Evolutionary conservation across 53 echinoderm and acorn worm genomes (phyloP), one percentile per base, ranked within the genome.

Genomic region (Echinarachnius parma): DNA sequence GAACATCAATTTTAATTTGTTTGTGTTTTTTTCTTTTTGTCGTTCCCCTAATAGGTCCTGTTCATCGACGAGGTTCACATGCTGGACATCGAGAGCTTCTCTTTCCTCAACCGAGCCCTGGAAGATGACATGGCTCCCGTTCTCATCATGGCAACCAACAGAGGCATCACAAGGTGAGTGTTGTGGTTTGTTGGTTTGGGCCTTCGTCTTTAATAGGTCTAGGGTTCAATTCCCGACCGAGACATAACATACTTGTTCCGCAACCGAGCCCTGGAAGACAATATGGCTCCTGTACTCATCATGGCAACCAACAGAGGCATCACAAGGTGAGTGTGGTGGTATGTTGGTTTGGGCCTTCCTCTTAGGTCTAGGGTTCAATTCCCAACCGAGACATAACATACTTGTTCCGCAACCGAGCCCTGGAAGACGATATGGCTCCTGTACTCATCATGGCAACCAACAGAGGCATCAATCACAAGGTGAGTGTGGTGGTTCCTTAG

Each of bases 281-380:
- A 92, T 86, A 92, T 98, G 91, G 98, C 98, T 15, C 98, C 98
- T 3, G 85, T 96, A 9, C 88, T 98, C n/a, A 98, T 98, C 76
- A 92, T 98, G 98, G 98, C 98, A 15, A 98, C 98, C 19, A 98
- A 98, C 78, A 92, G 98, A 78, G 98, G 98, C 21, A 98, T 98
- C n/a, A n/a, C n/a, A n/a, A n/a, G n/a, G n/a, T n/a, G n/a, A n/a
- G n/a, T n/a, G n/a, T n/a, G n/a, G n/a, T n/a, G n/a, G n/a, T n/a
- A n/a, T n/a, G n/a, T n/a, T n/a, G n/a, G n/a, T n/a, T n/a, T n/a
- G n/a, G n/a, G n/a, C n/a, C n/a, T n/a, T n/a, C n/a, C n/a, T n/a
- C n/a, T n/a, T n/a, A n/a, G n/a, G n/a, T n/a, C n/a, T n/a, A n/a
- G n/a, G n/a, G n/a, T n/a, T n/a, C n/a, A n/a, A n/a, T n/a, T n/a